phyloP scores from a whole-genome alignment of 1,140 invertebrate species.

The Vanessa tameamea region DNA sequence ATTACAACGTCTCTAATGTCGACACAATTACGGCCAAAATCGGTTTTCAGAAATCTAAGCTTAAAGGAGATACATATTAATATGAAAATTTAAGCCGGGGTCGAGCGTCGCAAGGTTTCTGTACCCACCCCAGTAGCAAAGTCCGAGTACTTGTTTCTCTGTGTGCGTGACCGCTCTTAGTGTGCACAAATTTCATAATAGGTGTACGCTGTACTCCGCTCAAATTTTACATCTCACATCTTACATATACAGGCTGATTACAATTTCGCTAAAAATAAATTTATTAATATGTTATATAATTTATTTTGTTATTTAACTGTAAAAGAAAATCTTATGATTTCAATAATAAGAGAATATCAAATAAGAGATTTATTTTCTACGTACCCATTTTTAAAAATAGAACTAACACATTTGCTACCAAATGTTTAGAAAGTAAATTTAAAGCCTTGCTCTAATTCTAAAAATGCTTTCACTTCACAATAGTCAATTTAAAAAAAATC shows the following conservation, averaged over 20 bases:
- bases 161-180: slow-evolving; percentile 55
- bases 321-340: too few species aligned
- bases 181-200: slow-evolving; percentile 76
- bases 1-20: slow-evolving; percentile 20
- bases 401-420: too few species aligned
- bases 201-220: slow-evolving; percentile 67
- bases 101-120: slow-evolving; percentile 63
- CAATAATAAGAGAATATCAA: too few species aligned
- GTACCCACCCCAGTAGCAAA: slow-evolving; percentile 57
- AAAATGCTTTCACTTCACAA: too few species aligned
- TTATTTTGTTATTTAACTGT: too few species aligned
- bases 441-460: too few species aligned
- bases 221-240: slow-evolving; percentile 78
- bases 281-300: too few species aligned
- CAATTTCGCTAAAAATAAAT: too few species aligned
- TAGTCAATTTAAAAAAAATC: too few species aligned
- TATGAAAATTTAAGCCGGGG: slow-evolving; percentile 73
- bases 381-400: too few species aligned
- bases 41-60: slow-evolving; percentile 54
- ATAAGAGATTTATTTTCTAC: too few species aligned
- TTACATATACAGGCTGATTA: slow-evolving; percentile 58
- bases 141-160: slow-evolving; percentile 57
- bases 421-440: too few species aligned
- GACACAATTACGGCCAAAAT: slow-evolving; percentile 37
- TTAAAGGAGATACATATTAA: slow-evolving; percentile 75